Percentiles rank a stretch among this genome's conserved stretches.
These are phyloP conservation scores for Nymphalis polychloros DNA, from an alignment of 2,888 invertebrate genomes.

Conservation along the genomic window DNA sequence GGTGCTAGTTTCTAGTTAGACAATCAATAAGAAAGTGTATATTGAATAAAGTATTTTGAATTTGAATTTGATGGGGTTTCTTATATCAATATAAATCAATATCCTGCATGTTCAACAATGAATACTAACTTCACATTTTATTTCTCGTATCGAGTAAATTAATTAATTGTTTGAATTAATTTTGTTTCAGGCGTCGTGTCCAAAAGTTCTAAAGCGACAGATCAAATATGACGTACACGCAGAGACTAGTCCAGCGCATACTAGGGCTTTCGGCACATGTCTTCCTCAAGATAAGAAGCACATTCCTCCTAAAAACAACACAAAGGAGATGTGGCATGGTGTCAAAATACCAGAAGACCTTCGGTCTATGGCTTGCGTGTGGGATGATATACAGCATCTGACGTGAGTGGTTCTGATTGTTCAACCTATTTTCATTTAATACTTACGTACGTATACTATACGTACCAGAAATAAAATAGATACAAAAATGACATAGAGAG, in stretches of 20 bases:
- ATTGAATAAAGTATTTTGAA: too few relatives aligned
- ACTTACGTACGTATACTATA: too few relatives aligned
- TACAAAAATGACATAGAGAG: too few relatives aligned
- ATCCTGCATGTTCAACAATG: too few relatives aligned
- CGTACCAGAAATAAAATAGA: too few relatives aligned
- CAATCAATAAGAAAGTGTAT: too few relatives aligned
- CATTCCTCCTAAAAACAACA: constrained; percentile 78
- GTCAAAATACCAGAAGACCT: constrained; percentile 82
- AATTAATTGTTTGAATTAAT: neutral
- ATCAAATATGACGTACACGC: constrained; percentile 74
- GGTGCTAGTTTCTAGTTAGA: too few relatives aligned
- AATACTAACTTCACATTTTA: too few relatives aligned
- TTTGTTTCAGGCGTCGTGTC: constrained; percentile 66
- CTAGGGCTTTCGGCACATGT: constrained; percentile 76
- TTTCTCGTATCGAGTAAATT: too few relatives aligned
- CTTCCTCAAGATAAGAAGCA: constrained; percentile 78
- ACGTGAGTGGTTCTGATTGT: constrained; percentile 59
- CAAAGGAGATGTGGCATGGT: constrained; percentile 76
- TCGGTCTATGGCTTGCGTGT: constrained; percentile 83
- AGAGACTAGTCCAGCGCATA: constrained; percentile 71
- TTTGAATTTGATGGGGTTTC: too few relatives aligned
- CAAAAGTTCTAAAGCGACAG: constrained; percentile 73
- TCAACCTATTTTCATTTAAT: too few relatives aligned
- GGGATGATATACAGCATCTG: constrained; percentile 83
- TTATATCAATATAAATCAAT: neutral